phyloP scores from a whole-genome alignment of 2,888 invertebrate genomes.

The Pachymerium ferrugineum region DNA sequence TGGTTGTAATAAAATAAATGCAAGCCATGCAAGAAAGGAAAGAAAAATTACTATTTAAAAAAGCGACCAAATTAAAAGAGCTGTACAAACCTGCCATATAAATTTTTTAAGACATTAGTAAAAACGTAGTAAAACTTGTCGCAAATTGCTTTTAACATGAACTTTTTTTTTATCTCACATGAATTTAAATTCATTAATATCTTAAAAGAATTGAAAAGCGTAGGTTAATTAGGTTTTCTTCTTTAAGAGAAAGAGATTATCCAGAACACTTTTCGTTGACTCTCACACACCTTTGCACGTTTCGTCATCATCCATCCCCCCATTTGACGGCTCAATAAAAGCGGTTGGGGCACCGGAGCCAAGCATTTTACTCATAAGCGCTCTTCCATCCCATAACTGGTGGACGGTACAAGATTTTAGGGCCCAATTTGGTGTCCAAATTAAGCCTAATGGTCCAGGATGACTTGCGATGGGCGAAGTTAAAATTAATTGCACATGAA shows the following conservation, averaged over 20 bases:
- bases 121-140: conserved; percentile 17
- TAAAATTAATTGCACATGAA: conserved; percentile 31
- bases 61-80: conserved; percentile 10
- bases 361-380: conserved; percentile 18
- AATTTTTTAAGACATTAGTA: background rate
- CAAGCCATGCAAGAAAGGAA: background rate
- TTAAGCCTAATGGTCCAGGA: conserved; percentile 22
- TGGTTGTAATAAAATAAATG: background rate
- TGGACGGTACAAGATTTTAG: conserved; percentile 26
- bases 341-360: conserved; percentile 8
- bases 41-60: background rate
- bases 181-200: too few species aligned
- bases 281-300: background rate
- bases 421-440: conserved; percentile 28
- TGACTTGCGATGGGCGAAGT: conserved; percentile 23
- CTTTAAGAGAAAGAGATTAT: background rate
- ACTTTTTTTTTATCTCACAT: too few species aligned
- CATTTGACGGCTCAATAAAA: conserved; percentile 15
- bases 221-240: background rate
- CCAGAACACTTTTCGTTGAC: background rate
- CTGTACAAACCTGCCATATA: background rate
- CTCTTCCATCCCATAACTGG: background rate
- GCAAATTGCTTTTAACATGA: too few species aligned
- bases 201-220: too few species aligned
- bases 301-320: background rate